Evolutionary conservation across 2,797 vertebrate species (phyloP), one percentile per base, ranked within the genome.

Genomic region (Malurus leucopterus): DNA sequence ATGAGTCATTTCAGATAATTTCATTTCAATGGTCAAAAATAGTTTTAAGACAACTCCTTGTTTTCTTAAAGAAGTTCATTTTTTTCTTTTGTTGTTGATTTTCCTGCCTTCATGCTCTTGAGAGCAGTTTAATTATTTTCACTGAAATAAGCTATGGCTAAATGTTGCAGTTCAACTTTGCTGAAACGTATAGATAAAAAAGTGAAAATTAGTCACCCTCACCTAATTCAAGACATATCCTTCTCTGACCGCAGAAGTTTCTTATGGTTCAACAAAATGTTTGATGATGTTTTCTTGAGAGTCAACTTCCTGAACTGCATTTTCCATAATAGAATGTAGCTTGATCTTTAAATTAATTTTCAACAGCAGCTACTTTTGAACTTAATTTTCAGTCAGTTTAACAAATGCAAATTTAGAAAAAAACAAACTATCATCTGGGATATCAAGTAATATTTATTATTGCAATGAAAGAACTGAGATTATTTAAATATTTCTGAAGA

Each of bases 1-100:
- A 84, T 94, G 88, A 91, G 63, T 78, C 73, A 15, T 93, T 86
- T 80, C 50, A 62, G 40, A 40, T 91, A 93, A 91, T 84, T 92
- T 70, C 1, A 92, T 93, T 95, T 61, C 43, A 86, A 7, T 64
- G 32, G 21, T 82, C 86, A 65, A 91, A 95, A 92, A 90, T 47
- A 77, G 38, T 87, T 89, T 89, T 79, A 65, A 83, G 69, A 71
- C 32, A 86, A 49, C 51, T 71, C 36, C n/a, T 10, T 88, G 44
- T 90, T 82, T 89, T 90, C 30, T 44, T 90, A 79, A 19, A 73
- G 54, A 84, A 78, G 38, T n/a, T 36, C 11, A 13, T 21, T 38
- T 62, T 49, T 46, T 5, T 4, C 4, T 73, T 46, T 57, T 79
- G 17, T 78, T 82, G 41, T 65, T 81, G 44, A 46, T 90, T 86